Evolutionary conservation across 2,888 invertebrate genomes (phyloP), one percentile per base, ranked within the genome.

Genomic region (Eupithecia vulgata): DNA sequence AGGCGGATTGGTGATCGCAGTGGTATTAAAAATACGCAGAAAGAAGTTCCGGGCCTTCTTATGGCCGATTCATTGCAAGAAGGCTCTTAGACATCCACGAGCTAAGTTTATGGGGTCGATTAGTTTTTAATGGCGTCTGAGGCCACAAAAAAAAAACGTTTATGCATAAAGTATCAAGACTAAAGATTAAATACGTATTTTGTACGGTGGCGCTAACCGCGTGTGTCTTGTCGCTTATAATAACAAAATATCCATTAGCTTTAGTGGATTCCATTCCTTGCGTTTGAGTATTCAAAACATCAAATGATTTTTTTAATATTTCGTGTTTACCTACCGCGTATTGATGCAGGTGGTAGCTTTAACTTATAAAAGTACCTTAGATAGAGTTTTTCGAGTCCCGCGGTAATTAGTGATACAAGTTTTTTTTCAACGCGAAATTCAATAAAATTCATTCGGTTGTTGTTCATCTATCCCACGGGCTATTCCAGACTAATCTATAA

Each of bases 191-290:
- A 82, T n/a, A n/a, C 42, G 42, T 81, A 57, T 52, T 57, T 37
- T 61, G 79, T 77, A 42, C 70, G 85, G 90, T 92, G 94, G 94
- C 94, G 94, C 93, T 94, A 91, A 86, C 93, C 92, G 91, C 82
- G 89, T 94, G 94, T 89, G 89, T 91, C 91, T 90, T 93, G 94
- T 94, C 93, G 88, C 90, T 86, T 90, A 91, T 87, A 92, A 93
- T 91, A 95, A 94, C 93, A 95, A 89, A 92, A 94, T 91, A 93
- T 94, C 94, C 94, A 95, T 95, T 95, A 95, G 93, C 91, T 87
- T 85, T 91, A 92, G 93, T 92, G 91, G 89, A 85, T 88, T 87
- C 82, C 82, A 82, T 89, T 87, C 83, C 83, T 81, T 81, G 78
- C 80, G 66, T 65, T 75, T 68, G 76, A 81, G 80, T 81, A 81